Evolutionary conservation across 2,113 vertebrate species (phyloP), one percentile per base, ranked within the genome.

Genomic region (Callaeas wilsoni): DNA sequence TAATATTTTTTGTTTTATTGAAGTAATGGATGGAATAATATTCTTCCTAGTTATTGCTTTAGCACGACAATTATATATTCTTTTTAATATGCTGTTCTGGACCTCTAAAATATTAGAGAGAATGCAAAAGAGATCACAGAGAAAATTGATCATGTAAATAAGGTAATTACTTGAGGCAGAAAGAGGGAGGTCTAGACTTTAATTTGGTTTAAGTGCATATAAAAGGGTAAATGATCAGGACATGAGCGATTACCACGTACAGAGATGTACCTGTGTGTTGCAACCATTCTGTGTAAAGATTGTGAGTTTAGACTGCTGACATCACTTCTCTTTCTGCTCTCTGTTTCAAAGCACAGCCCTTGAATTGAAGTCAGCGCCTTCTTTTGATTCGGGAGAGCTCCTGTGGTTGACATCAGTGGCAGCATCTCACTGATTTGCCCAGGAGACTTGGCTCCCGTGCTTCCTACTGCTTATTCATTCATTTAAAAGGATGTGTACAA

Each of bases 211-310:
- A 6, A 42, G 26, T 42, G 30, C 59, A 21, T 5, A 27, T 22
- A 30, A 68, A 27, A 1, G 0, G 62, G 11, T 7, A 57, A 59
- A 73, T 10, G 30, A 35, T 35, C 17, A 26, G n/a, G n/a, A 39
- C 10, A 16, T 7, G 8, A 47, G 10, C 0, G 1, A 26, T 62
- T 20, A 4, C 18, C 5, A 3, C 3, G 29, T 21, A 2, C 22
- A 27, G 14, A 42, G 35, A 42, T 6, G 1, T 6, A 3, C 47
- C 7, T 33, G 15, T 5, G 6, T 17, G 29, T 16, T 84, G 67
- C 23, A 30, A 23, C 7, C 5, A 27, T 19, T 22, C 10, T 17
- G 9, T 29, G 30, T 1, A 33, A 39, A 60, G 30, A 20, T 1
- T 33, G 12, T 37, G n/a, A 47, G 13, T 30, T 86, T 15, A 29